These are phyloP conservation scores for Holothuria leucospilota DNA, from an alignment of 53 echinoderm and acorn worm genomes.

Conservation along the genomic window DNA sequence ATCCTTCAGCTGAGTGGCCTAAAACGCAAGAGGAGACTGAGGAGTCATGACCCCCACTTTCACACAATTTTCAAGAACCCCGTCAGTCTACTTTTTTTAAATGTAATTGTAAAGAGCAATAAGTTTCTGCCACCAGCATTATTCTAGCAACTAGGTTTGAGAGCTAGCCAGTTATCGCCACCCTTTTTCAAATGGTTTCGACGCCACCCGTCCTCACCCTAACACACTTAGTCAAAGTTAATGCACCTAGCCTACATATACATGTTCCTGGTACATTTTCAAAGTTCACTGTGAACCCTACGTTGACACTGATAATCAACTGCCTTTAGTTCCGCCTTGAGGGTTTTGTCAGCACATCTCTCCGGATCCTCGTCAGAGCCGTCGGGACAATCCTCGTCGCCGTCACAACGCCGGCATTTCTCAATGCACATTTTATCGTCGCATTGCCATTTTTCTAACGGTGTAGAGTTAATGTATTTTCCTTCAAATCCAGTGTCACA, in stretches of 20 bases:
- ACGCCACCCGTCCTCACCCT: too few species aligned
- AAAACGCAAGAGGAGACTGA: too few species aligned
- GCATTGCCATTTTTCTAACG: constrained; percentile 28
- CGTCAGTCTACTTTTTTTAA: too few species aligned
- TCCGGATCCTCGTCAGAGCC: constrained; percentile 25
- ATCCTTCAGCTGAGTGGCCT: too few species aligned
- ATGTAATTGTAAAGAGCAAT: too few species aligned
- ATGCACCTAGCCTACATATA: neutral
- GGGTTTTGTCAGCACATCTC: neutral
- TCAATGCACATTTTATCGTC: constrained; percentile 32
- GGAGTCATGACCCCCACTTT: too few species aligned
- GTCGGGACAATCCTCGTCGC: constrained; percentile 31
- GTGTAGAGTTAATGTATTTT: constrained; percentile 25
- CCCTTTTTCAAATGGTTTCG: too few species aligned
- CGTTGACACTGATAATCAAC: constrained; percentile 38
- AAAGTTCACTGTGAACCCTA: neutral
- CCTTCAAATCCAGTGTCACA: constrained; percentile 44
- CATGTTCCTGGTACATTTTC: neutral
- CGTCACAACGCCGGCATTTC: constrained; percentile 35
- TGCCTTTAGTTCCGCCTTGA: neutral
- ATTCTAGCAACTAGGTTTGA: too few species aligned
- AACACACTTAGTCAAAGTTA: too few species aligned
- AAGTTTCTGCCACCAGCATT: too few species aligned
- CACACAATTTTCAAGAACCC: too few species aligned
- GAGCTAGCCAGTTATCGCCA: too few species aligned